phyloP scores from a whole-genome alignment of 2,113 vertebrate species.

The Holacanthus passer region DNA sequence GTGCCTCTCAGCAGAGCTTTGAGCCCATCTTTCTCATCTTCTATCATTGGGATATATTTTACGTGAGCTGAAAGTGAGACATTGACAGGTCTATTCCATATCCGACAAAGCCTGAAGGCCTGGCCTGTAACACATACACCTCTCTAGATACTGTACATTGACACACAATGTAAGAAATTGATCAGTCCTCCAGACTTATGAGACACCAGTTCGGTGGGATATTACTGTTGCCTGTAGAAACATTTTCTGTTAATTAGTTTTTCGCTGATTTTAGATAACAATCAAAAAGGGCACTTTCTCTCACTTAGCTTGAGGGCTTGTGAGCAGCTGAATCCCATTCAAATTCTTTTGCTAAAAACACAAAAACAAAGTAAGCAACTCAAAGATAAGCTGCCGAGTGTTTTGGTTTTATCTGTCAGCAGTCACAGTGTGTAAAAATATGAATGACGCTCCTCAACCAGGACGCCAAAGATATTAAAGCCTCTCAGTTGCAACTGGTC shows the following conservation, averaged over 20 bases:
- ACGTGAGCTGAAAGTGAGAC: constrained; percentile 46
- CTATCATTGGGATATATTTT: not conserved
- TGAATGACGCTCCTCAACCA: not conserved
- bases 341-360: not conserved
- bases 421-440: not conserved
- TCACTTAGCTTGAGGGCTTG: not conserved
- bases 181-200: not conserved
- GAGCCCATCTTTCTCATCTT: constrained; percentile 27
- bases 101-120: constrained; percentile 39
- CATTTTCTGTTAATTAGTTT: not conserved
- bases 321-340: not conserved
- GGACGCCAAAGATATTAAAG: too few relatives aligned
- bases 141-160: not conserved
- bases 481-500: not conserved
- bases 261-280: not conserved
- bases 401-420: not conserved
- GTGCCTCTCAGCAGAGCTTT: constrained; percentile 28
- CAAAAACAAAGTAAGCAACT: not conserved
- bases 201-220: not conserved
- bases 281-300: not conserved
- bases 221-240: not conserved
- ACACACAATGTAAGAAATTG: constrained; percentile 18
- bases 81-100: constrained; percentile 20
- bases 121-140: constrained; percentile 26
- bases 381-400: not conserved